Percentiles rank a stretch among this genome's conserved stretches.
Conservation (phyloP, 2,113 vertebrate genomes). For the Xerus inauris region DNA sequence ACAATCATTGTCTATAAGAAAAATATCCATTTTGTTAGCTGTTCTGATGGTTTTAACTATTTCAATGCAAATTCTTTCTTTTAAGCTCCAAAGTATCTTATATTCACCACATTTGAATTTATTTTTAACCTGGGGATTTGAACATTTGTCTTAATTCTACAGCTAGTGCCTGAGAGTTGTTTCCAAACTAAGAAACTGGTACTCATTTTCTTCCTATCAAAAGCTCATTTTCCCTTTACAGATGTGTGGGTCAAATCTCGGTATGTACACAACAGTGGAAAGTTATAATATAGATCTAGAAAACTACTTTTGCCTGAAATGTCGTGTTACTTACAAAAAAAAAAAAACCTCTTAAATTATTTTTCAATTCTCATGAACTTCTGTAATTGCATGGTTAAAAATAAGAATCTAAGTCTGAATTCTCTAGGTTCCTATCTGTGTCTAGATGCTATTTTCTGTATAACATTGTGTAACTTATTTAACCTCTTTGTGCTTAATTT, state of each 20-base stretch:
- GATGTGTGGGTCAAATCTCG: background rate
- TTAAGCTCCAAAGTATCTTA: background rate
- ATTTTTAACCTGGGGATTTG: background rate
- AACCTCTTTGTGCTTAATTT: background rate
- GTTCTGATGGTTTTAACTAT: background rate
- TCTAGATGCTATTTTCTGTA: background rate
- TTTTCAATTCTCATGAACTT: background rate
- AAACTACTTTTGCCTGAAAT: background rate
- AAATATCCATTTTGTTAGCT: background rate
- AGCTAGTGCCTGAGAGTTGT: background rate
- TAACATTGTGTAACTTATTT: background rate
- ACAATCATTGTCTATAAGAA: background rate
- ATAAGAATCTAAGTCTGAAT: background rate
- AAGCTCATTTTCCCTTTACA: background rate
- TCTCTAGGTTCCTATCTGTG: background rate
- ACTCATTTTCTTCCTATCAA: background rate
- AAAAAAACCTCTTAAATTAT: background rate
- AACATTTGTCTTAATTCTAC: background rate
- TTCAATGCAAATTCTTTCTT: background rate
- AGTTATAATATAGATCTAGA: background rate
- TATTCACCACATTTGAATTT: slow-evolving; percentile 4
- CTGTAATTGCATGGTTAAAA: background rate
- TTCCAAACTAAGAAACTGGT: background rate
- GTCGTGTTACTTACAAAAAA: background rate
- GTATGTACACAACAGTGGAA: background rate